A percentile compares a stretch with the other conserved stretches of the same genome.
These are phyloP conservation scores for Acanthopagrus latus DNA, from an alignment of 2,797 vertebrate genomes.

Conservation along the genomic window DNA sequence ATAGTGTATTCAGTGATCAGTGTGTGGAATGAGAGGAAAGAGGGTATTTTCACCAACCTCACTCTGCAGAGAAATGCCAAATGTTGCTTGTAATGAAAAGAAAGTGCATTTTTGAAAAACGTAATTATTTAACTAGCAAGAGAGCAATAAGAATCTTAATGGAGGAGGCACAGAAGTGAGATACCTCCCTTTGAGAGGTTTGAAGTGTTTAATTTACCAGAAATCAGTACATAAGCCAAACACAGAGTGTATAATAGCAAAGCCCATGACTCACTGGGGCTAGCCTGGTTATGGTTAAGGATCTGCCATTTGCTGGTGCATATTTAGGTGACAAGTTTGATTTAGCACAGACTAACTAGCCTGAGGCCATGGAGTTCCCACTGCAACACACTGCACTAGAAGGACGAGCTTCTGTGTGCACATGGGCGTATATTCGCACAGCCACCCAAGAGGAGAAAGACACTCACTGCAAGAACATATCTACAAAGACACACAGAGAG, in stretches of 20 bases:
- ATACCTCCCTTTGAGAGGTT: neutral
- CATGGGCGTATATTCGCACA: constrained; percentile 6
- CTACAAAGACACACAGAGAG: constrained; percentile 2
- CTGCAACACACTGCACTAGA: constrained; percentile 29
- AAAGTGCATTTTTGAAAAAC: neutral
- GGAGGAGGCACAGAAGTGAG: neutral
- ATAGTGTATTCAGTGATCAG: neutral
- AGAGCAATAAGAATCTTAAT: neutral
- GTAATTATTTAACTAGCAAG: neutral
- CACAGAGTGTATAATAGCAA: constrained; percentile 2
- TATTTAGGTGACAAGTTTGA: constrained; percentile 73
- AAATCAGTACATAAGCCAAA: constrained; percentile 19
- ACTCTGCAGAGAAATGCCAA: neutral
- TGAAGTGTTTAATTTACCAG: constrained; percentile 13
- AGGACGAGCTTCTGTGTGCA: constrained; percentile 24
- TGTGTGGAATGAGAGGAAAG: neutral
- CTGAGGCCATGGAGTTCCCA: constrained; percentile 48
- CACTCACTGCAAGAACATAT: neutral
- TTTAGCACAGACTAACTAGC: constrained; percentile 68
- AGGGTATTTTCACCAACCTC: neutral
- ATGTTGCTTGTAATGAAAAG: neutral
- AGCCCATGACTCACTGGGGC: constrained; percentile 3
- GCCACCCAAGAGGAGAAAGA: constrained; percentile 12
- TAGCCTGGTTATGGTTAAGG: constrained; percentile 42
- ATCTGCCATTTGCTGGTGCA: constrained; percentile 57